Conservation (phyloP, 2,113 vertebrate species). For the Dendrocopos noguchii region DNA sequence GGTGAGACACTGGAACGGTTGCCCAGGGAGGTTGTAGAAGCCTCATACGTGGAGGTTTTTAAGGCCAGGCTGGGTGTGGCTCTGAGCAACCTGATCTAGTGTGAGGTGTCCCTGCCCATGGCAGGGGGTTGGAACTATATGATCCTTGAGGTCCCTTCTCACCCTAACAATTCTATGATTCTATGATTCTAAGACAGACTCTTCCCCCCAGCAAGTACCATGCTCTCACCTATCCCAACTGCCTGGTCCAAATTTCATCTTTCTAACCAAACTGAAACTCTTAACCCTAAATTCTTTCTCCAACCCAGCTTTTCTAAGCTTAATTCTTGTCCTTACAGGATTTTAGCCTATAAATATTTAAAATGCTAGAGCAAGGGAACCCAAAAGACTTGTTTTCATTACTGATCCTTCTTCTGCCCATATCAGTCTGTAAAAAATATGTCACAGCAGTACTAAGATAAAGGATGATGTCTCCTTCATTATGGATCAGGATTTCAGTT, state of each 20-base stretch:
- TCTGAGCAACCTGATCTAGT: too few relatives aligned
- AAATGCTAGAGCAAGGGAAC: not conserved
- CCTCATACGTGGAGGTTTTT: too few relatives aligned
- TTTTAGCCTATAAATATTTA: not conserved
- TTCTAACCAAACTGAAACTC: not conserved
- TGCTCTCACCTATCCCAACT: accelerated
- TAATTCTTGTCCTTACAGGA: not conserved
- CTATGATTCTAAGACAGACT: too few relatives aligned
- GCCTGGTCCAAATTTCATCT: not conserved
- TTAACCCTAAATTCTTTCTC: not conserved
- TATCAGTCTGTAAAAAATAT: not conserved
- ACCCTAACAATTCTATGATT: too few relatives aligned
- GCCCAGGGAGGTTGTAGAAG: too few relatives aligned
- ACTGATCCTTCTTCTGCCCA: not conserved
- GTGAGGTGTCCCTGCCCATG: too few relatives aligned
- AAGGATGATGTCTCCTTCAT: not conserved
- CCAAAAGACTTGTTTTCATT: not conserved
- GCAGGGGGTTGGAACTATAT: too few relatives aligned
- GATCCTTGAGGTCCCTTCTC: too few relatives aligned
- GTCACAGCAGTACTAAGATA: not conserved
- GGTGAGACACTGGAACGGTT: too few relatives aligned
- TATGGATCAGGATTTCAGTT: not conserved
- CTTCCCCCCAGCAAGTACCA: not conserved
- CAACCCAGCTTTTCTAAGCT: not conserved
- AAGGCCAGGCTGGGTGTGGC: too few relatives aligned